Evolutionary conservation across 2,888 invertebrate species (phyloP), one percentile per base, ranked within the genome.

Genomic region (Agrochola litura): DNA sequence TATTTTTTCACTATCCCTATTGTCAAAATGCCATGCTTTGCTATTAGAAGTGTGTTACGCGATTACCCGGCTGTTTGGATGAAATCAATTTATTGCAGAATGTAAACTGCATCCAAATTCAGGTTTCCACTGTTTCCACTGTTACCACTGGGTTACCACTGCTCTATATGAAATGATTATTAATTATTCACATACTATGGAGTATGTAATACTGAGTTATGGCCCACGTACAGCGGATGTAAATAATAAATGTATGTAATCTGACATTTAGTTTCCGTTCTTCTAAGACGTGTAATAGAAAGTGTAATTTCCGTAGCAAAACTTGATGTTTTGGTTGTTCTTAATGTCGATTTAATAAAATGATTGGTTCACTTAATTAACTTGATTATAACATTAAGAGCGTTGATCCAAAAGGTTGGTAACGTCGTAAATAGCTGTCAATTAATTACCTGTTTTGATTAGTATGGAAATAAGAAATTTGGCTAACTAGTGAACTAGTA

Each of bases 231-330:
- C 14, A 77, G 37, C 80, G 80, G 80, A 80, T 77, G 54, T 69
- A 22, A 43, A 43, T 77, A 68, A 60, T 80, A 68, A 77, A 69
- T 60, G 46, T 65, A 60, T 77, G n/a, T 80, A 49, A 80, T 60
- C 69, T 77, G 80, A 77, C 83, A 77, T 60, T 69, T 43, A 66
- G 83, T 80, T 77, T 80, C 80, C 80, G 80, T 25, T 83, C 30
- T 0, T 46, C n/a, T 4, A 37, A 65, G 22, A 30, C 46, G 19
- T 69, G 77, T 60, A 12, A n/a, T 69, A 68, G 46, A 77, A 83
- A 65, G 69, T 65, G 65, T 65, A 80, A 82, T 77, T 77, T 77
- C 77, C 69, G 78, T 14, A 12, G 30, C 19, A 0, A 30, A 68
- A 65, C 37, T 60, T n/a, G 54, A 60, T 65, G 37, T 54, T 16